phyloP scores from a whole-genome alignment of 23 tunicate genomes.

The Styela clava region DNA sequence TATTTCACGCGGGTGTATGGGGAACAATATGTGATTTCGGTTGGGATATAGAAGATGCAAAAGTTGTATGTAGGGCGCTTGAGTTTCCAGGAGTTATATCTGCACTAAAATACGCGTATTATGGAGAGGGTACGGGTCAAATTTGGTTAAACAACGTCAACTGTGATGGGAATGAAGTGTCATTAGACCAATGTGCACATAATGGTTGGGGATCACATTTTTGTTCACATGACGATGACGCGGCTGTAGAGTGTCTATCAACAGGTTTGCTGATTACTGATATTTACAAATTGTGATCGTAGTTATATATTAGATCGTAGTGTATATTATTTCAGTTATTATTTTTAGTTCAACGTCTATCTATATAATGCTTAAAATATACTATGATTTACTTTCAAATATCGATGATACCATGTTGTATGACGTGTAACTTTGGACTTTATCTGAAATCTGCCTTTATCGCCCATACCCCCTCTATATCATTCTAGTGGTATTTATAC shows the following conservation, averaged over 20 bases:
- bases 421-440: too few species aligned
- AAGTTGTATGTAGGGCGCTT: constrained; percentile 27
- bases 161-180: constrained; percentile 36
- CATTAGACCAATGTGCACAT: constrained; percentile 27
- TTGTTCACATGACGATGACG: constrained; percentile 47
- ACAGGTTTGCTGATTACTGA: too few species aligned
- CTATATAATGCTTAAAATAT: too few species aligned
- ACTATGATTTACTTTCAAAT: too few species aligned
- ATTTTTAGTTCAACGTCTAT: too few species aligned
- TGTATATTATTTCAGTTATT: too few species aligned
- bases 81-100: constrained; percentile 16
- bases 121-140: constrained; percentile 32
- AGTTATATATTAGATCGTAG: too few species aligned
- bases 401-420: too few species aligned
- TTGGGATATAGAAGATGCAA: constrained; percentile 33
- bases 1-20: constrained; percentile 32
- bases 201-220: constrained; percentile 24
- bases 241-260: constrained; percentile 26
- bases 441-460: too few species aligned
- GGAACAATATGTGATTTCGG: constrained; percentile 46
- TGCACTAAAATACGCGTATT: background rate
- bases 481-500: too few species aligned
- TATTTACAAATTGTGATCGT: too few species aligned
- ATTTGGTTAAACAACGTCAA: constrained; percentile 36
- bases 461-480: too few species aligned